Conservation (phyloP, 2,797 vertebrate genomes). For the Pangasius mekongensis region DNA sequence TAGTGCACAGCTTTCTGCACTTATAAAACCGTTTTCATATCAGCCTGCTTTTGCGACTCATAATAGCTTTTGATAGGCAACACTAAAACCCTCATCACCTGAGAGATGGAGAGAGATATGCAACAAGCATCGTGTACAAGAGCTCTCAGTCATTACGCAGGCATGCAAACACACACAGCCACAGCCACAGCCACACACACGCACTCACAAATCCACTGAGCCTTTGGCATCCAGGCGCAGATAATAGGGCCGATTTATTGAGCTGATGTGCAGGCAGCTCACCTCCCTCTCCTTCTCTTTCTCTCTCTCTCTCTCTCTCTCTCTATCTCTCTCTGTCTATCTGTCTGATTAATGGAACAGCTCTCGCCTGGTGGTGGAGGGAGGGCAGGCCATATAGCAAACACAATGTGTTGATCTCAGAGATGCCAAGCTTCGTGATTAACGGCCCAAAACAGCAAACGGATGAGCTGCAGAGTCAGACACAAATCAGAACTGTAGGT, state of each 20-base stretch:
- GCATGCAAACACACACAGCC: slow-evolving; percentile 27
- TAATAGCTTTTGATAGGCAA: slow-evolving; percentile 78
- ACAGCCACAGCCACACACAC: slow-evolving; percentile 19
- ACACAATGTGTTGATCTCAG: slow-evolving; percentile 52
- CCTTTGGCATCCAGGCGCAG: slow-evolving; percentile 64
- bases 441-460: slow-evolving; percentile 39
- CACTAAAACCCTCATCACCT: slow-evolving; percentile 76
- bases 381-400: slow-evolving; percentile 48
- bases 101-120: slow-evolving; percentile 51
- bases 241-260: slow-evolving; percentile 80
- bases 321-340: slow-evolving; percentile 6
- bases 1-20: slow-evolving; percentile 69
- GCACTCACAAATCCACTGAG: slow-evolving; percentile 17
- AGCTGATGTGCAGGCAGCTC: slow-evolving; percentile 66
- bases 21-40: slow-evolving; percentile 77
- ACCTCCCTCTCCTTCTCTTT: slow-evolving; percentile 69
- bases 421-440: slow-evolving; percentile 36
- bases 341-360: slow-evolving; percentile 44
- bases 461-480: slow-evolving; percentile 19
- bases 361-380: slow-evolving; percentile 16
- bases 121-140: slow-evolving; percentile 62
- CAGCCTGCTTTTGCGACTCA: slow-evolving; percentile 65
- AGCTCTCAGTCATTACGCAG: slow-evolving; percentile 39
- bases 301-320: not conserved
- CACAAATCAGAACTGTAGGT: slow-evolving; percentile 4